These are phyloP conservation scores for Malurus melanocephalus DNA, from an alignment of 2,113 vertebrate species.

Conservation along the genomic window DNA sequence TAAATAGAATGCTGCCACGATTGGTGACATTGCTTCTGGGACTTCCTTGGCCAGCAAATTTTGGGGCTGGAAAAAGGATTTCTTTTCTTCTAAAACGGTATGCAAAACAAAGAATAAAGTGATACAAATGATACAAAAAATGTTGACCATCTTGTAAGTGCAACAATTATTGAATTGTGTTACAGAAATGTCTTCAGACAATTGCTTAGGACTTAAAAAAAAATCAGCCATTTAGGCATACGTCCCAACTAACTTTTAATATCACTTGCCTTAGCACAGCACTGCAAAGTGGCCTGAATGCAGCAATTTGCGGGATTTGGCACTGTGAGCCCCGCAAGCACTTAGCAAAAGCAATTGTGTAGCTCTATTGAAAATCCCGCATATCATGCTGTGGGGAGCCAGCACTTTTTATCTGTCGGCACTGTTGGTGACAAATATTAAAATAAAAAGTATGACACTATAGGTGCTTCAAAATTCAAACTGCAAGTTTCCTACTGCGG, in stretches of 20 bases:
- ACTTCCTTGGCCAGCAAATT: neutral
- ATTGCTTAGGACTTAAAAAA: neutral
- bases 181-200: neutral
- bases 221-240: neutral
- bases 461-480: constrained; percentile 72
- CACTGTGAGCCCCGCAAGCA: constrained; percentile 50
- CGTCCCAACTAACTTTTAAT: constrained; percentile 30
- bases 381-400: constrained; percentile 53
- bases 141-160: neutral
- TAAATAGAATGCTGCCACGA: neutral
- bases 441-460: constrained; percentile 68
- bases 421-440: constrained; percentile 68
- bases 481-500: constrained; percentile 62
- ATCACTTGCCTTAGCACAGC: neutral
- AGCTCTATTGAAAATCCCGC: constrained; percentile 61
- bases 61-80: neutral
- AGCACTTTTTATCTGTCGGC: constrained; percentile 62
- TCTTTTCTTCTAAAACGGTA: neutral
- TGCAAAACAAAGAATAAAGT: neutral
- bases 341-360: constrained; percentile 66
- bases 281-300: constrained; percentile 40
- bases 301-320: constrained; percentile 56
- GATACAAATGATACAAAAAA: neutral
- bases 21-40: neutral
- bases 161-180: neutral